Conservation (phyloP, 2,113 vertebrate genomes). For the western clawed frog (Xenopus tropicalis) region UCB_Xtro_10.0 CM004449.2:107179501-107180000, state of each 20-base stretch:
- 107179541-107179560: background rate
- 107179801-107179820: no score
- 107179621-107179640: slow-evolving; percentile 90
- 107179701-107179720: slow-evolving; percentile 59
- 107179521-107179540: background rate
- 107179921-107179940: no score
- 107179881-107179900: no score
- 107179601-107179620: slow-evolving; percentile 90
- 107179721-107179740: slow-evolving; percentile 72
- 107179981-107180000: slow-evolving; percentile 64
- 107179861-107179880: no score
- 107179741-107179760: slow-evolving; percentile 39
- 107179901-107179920: no score
- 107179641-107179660: slow-evolving; percentile 91
- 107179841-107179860: no score
- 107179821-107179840: no score
- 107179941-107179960: background rate
- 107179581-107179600: slow-evolving; percentile 70
- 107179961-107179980: no score
- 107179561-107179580: background rate
- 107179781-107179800: no score
- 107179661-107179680: slow-evolving; percentile 87
- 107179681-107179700: slow-evolving; percentile 63
- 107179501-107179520: no score
- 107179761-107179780: no score